These are phyloP conservation scores for Masnerella sp. DNA, from an alignment of 2,888 invertebrate genomes.

Conservation along the genomic window DNA sequence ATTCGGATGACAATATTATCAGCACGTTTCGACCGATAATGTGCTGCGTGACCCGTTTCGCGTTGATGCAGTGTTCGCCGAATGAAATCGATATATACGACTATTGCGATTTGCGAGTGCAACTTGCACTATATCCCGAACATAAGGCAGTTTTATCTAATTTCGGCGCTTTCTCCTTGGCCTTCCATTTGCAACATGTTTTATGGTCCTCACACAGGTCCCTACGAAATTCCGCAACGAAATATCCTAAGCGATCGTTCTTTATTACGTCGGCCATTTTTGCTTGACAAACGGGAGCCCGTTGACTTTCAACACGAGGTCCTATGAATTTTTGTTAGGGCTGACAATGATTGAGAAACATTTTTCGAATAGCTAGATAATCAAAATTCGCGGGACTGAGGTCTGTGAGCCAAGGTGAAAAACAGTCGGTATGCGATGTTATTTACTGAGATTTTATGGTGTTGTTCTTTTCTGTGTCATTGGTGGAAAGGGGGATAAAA, in stretches of 20 bases:
- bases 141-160: constrained; percentile 33
- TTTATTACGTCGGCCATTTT: neutral
- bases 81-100: constrained; percentile 51
- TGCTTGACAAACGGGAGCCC: neutral
- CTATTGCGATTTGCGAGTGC: constrained; percentile 39
- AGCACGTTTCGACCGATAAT: constrained; percentile 40
- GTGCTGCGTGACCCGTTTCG: constrained; percentile 50
- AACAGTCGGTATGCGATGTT: no score
- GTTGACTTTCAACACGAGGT: neutral
- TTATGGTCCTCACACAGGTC: constrained; percentile 20
- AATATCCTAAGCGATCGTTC: neutral
- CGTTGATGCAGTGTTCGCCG: constrained; percentile 34
- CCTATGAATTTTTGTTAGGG: neutral
- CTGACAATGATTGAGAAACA: no score
- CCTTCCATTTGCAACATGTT: constrained; percentile 7
- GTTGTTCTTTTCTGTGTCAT: no score
- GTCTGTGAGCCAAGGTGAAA: no score
- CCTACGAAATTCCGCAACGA: neutral
- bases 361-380: neutral
- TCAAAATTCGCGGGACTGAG: no score
- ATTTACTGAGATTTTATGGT: no score
- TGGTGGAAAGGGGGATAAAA: no score
- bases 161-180: constrained; percentile 17
- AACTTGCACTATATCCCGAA: constrained; percentile 18
- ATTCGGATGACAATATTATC: constrained; percentile 47